phyloP scores from a whole-genome alignment of 2,113 vertebrate genomes.

The Syngnathus typhle region DNA sequence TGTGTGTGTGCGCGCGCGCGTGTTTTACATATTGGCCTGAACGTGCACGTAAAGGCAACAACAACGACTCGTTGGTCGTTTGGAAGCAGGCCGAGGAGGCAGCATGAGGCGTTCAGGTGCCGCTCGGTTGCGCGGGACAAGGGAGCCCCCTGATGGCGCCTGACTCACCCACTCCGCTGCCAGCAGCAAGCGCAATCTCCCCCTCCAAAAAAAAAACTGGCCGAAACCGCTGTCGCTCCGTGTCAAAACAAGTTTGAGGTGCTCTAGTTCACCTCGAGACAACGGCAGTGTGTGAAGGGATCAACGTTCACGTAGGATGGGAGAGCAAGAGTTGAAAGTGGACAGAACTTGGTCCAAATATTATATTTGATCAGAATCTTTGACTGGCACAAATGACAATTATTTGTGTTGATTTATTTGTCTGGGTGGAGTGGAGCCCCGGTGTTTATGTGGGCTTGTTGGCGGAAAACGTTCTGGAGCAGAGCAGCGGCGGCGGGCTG shows the following conservation, averaged over 20 bases:
- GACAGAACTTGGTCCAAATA: background rate
- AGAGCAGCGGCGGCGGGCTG: background rate
- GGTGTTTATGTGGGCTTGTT: too few relatives aligned
- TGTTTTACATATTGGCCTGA: background rate
- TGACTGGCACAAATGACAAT: too few relatives aligned
- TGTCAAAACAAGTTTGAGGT: background rate
- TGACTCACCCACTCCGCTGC: background rate
- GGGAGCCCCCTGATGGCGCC: background rate
- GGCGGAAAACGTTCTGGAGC: background rate
- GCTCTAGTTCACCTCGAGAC: background rate
- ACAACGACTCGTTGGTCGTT: background rate
- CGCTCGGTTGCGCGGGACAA: background rate
- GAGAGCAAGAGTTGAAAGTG: background rate
- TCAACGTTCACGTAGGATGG: background rate
- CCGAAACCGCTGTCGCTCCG: background rate
- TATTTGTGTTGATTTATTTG: too few relatives aligned
- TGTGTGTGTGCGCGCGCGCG: background rate
- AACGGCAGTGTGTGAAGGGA: background rate
- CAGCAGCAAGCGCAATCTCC: background rate
- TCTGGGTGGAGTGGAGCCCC: too few relatives aligned
- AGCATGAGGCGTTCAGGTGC: constrained; percentile 33
- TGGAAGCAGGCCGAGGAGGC: background rate
- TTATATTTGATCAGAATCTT: background rate
- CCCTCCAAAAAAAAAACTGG: background rate
- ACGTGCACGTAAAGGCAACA: too few relatives aligned